phyloP scores from a whole-genome alignment of 2,113 vertebrate species.

The Microtus oregoni region DNA sequence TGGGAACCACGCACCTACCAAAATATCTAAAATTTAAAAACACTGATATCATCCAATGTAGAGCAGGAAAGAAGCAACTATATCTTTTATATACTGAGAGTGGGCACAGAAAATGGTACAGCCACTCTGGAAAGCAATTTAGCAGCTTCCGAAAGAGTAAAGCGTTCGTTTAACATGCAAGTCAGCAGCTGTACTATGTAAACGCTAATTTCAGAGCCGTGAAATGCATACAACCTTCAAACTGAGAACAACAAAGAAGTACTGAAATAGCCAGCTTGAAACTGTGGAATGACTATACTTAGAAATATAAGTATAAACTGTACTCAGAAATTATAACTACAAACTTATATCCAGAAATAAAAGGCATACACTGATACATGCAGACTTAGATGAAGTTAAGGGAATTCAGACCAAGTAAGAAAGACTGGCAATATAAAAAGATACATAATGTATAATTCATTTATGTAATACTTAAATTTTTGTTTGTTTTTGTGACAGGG shows the following conservation, averaged over 20 bases:
- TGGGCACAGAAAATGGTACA: not conserved
- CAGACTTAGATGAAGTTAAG: too few species aligned
- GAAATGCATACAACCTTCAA: not conserved
- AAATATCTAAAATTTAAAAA: slow-evolving; percentile 10
- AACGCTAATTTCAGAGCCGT: not conserved
- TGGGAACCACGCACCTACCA: not conserved
- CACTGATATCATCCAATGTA: not conserved
- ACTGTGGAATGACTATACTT: too few species aligned
- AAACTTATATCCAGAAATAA: too few species aligned
- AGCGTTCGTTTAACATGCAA: not conserved
- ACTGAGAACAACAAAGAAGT: too few species aligned
- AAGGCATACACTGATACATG: too few species aligned
- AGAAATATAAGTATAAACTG: too few species aligned
- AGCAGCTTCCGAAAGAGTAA: not conserved
- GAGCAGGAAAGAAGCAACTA: not conserved
- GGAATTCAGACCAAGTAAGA: too few species aligned
- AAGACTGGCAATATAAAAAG: not conserved
- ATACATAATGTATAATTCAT: not conserved
- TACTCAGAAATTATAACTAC: too few species aligned
- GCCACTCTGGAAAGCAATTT: not conserved
- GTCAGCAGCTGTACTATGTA: not conserved
- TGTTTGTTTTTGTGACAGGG: too few species aligned
- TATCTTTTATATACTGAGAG: not conserved
- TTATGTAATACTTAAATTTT: too few species aligned
- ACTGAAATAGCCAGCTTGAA: too few species aligned